These are phyloP conservation scores for Piprites chloris DNA, from an alignment of 2,113 vertebrate species.

Conservation along the genomic window DNA sequence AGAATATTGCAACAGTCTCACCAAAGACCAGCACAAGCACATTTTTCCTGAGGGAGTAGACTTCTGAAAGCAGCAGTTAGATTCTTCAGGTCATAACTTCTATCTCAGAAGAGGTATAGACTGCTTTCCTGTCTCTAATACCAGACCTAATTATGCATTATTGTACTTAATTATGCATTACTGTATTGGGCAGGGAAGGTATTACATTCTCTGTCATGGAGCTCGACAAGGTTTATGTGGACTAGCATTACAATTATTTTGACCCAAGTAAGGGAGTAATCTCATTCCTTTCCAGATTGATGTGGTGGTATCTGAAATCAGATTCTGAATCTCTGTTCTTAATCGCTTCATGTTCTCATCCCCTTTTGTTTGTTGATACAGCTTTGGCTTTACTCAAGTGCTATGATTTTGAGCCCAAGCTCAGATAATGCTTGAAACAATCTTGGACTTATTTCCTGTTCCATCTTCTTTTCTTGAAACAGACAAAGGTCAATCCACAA, in stretches of 20 bases:
- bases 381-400: neutral
- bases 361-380: neutral
- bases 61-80: neutral
- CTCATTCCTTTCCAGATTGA: neutral
- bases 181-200: neutral
- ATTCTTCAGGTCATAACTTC: conserved; percentile 3
- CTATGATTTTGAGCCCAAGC: neutral
- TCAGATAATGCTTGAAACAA: neutral
- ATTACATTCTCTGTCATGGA: neutral
- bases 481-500: neutral
- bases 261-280: neutral
- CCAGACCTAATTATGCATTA: neutral
- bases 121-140: neutral
- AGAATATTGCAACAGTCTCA: neutral
- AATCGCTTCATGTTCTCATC: neutral
- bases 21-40: neutral
- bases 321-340: neutral
- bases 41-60: conserved; percentile 38
- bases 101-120: neutral
- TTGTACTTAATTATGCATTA: conserved; percentile 9
- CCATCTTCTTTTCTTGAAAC: neutral
- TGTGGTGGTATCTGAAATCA: neutral
- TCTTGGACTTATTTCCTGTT: neutral
- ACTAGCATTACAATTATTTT: neutral
- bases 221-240: neutral